Percentiles rank a stretch among this genome's conserved stretches.
phyloP scores from a whole-genome alignment of 2,797 vertebrate genomes.

The Rhabdomys pumilio region DNA sequence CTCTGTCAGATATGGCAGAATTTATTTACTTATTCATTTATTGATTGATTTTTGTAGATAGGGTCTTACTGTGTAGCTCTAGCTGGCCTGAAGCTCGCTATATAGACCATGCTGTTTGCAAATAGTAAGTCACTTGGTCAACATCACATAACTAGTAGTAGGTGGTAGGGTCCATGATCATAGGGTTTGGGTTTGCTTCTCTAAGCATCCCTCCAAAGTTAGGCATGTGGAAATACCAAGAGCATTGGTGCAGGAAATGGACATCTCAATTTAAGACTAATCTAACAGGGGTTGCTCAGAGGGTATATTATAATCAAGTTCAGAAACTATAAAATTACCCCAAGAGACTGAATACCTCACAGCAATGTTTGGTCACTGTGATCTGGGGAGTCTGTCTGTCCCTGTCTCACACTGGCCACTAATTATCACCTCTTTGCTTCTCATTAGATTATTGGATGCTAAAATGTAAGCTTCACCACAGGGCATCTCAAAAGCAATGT shows the following conservation, averaged over 20 bases:
- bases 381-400: neutral
- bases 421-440: neutral
- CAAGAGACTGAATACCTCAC: neutral
- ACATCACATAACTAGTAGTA: neutral
- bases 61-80: neutral
- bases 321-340: slow-evolving; percentile 22
- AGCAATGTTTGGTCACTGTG: neutral
- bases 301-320: neutral
- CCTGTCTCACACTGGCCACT: neutral
- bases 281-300: neutral
- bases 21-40: neutral
- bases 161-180: neutral
- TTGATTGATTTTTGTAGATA: neutral
- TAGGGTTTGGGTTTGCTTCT: neutral
- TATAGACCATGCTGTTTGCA: neutral
- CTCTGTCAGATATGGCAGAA: neutral
- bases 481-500: neutral
- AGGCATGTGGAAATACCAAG: neutral
- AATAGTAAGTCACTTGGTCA: neutral
- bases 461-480: neutral
- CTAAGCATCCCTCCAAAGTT: neutral
- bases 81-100: neutral
- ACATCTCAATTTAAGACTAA: neutral
- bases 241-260: neutral
- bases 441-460: neutral